phyloP scores from a whole-genome alignment of 2,113 vertebrate species.

The Platichthys stellatus region DNA sequence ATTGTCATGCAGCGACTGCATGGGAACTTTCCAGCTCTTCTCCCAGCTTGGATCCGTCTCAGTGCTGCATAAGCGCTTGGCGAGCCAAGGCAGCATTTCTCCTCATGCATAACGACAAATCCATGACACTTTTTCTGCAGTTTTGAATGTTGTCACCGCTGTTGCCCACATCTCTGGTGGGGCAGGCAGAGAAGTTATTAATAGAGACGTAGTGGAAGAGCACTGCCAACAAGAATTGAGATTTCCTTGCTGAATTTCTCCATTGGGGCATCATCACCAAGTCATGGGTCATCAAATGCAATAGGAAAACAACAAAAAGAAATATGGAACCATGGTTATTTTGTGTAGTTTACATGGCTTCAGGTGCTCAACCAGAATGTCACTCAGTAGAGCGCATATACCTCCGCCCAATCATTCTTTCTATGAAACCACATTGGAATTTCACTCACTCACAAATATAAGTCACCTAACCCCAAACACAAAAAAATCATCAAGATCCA shows the following conservation, averaged over 20 bases:
- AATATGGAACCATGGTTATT: neutral
- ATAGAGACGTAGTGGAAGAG: slow-evolving; percentile 37
- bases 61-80: slow-evolving; percentile 57
- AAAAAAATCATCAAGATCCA: too few species aligned
- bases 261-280: slow-evolving; percentile 2
- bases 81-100: slow-evolving; percentile 27
- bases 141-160: slow-evolving; percentile 55
- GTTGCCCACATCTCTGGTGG: slow-evolving; percentile 48
- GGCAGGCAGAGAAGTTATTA: slow-evolving; percentile 51
- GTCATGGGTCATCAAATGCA: slow-evolving; percentile 4
- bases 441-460: neutral
- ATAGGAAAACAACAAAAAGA: neutral
- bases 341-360: neutral
- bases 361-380: neutral
- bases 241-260: slow-evolving; percentile 12
- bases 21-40: slow-evolving; percentile 37
- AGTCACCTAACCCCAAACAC: neutral
- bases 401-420: neutral
- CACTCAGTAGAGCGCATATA: neutral
- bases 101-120: slow-evolving; percentile 68
- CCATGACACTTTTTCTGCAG: slow-evolving; percentile 52
- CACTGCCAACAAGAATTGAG: slow-evolving; percentile 26
- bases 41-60: slow-evolving; percentile 38
- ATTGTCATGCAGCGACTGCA: slow-evolving; percentile 61
- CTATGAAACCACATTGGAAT: neutral